Percentiles rank a stretch among this genome's conserved stretches.
Evolutionary conservation across 2,797 vertebrate species (phyloP).

Genomic region (Lacerta bilineata): DNA sequence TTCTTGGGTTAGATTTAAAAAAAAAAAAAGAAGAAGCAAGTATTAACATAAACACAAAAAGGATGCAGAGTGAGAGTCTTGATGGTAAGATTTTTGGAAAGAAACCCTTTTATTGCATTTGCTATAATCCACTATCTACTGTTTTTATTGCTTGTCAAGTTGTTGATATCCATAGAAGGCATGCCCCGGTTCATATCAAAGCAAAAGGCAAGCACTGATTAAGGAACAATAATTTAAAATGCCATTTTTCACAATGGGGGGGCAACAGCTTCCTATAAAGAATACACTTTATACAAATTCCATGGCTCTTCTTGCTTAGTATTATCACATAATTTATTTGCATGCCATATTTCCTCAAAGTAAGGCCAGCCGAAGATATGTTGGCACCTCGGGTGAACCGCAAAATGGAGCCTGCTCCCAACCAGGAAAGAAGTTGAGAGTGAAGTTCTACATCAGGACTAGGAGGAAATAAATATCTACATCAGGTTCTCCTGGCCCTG

Average conservation of each 20-base stretch:
- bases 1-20: neutral
- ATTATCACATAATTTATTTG: neutral
- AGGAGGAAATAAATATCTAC: too few species aligned
- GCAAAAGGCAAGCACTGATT: neutral
- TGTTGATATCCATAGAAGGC: slow-evolving; percentile 7
- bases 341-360: neutral
- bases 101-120: slow-evolving; percentile 9
- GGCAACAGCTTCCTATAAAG: neutral
- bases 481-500: too few species aligned
- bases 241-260: neutral
- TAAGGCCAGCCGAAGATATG: neutral
- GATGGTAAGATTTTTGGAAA: too few species aligned
- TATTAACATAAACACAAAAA: neutral
- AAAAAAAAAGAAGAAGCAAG: slow-evolving; percentile 12
- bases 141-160: neutral
- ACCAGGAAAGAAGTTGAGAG: too few species aligned
- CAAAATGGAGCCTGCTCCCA: too few species aligned
- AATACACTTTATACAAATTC: neutral
- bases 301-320: neutral
- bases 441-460: too few species aligned
- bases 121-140: neutral
- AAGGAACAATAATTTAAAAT: neutral
- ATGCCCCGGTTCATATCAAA: fast-evolving
- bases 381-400: too few species aligned
- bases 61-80: neutral